phyloP scores from a whole-genome alignment of 2,888 invertebrate species.

The Archips xylosteana region DNA sequence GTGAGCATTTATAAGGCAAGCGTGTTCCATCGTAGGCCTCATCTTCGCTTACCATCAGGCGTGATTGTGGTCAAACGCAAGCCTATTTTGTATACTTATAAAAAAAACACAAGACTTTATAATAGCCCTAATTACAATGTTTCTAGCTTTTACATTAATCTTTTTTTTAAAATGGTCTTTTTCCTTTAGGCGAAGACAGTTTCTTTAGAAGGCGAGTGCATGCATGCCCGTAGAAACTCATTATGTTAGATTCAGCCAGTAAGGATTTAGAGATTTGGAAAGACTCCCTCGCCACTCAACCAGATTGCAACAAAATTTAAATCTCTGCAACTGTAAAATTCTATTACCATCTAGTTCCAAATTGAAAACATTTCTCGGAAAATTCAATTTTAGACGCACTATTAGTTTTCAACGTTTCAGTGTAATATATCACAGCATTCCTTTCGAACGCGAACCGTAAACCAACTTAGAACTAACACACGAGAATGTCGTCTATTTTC shows the following conservation, averaged over 20 bases:
- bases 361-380: slow-evolving; percentile 30
- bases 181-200: background rate
- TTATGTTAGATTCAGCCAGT: slow-evolving; percentile 57
- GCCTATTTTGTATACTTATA: no score
- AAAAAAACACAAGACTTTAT: no score
- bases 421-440: slow-evolving; percentile 36
- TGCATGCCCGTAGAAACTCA: slow-evolving; percentile 63
- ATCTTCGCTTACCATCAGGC: no score
- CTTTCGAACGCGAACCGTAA: slow-evolving; percentile 30
- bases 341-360: slow-evolving; percentile 21
- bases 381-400: slow-evolving; percentile 39
- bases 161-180: background rate
- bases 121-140: background rate
- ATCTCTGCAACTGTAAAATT: slow-evolving; percentile 18
- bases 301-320: slow-evolving; percentile 22
- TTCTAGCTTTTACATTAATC: background rate
- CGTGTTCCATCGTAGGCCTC: no score
- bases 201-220: slow-evolving; percentile 39
- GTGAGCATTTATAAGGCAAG: no score
- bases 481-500: slow-evolving; percentile 55
- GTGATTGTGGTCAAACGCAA: no score
- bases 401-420: slow-evolving; percentile 24
- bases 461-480: slow-evolving; percentile 48
- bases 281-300: slow-evolving; percentile 6
- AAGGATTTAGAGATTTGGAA: slow-evolving; percentile 1